Percentiles rank a stretch among this genome's conserved stretches.
Evolutionary conservation across 2,113 vertebrate species (phyloP).

Genomic region (Petrocephalus microphthalmus): DNA sequence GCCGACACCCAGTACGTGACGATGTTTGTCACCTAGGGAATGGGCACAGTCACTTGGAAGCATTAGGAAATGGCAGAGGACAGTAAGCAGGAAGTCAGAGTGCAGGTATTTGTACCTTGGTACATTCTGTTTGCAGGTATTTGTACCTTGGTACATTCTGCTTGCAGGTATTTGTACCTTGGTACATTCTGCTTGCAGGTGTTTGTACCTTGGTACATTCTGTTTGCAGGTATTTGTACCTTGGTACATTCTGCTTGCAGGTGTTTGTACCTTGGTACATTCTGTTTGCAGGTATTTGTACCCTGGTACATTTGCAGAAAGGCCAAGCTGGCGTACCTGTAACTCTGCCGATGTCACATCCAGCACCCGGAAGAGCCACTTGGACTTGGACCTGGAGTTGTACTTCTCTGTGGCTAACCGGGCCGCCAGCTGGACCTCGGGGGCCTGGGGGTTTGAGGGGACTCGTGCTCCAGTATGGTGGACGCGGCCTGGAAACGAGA

Average conservation of each 20-base stretch:
- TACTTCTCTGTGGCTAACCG: slow-evolving; percentile 30
- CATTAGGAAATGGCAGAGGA: neutral
- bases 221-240: too few relatives aligned
- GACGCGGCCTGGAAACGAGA: slow-evolving; percentile 18
- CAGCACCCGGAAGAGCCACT: slow-evolving; percentile 38
- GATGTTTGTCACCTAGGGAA: slow-evolving; percentile 36
- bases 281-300: too few relatives aligned
- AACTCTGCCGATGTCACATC: slow-evolving; percentile 33
- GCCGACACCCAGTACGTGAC: slow-evolving; percentile 33
- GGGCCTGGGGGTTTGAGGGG: neutral
- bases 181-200: too few relatives aligned
- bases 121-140: too few relatives aligned
- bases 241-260: too few relatives aligned
- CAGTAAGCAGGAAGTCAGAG: neutral
- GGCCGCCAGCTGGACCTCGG: slow-evolving; percentile 29
- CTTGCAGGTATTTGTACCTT: neutral
- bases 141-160: too few relatives aligned
- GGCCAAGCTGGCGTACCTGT: slow-evolving; percentile 25
- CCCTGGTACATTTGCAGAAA: neutral
- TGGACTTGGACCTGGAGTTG: slow-evolving; percentile 31
- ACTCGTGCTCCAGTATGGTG: slow-evolving; percentile 29
- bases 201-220: too few relatives aligned
- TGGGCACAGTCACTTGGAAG: neutral
- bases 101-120: too few relatives aligned
- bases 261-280: neutral